A percentile compares a stretch with the other conserved stretches of the same genome.
These are phyloP conservation scores for Jordanella pulchra DNA, from an alignment of 2,797 vertebrate genomes.

Conservation along the genomic window DNA sequence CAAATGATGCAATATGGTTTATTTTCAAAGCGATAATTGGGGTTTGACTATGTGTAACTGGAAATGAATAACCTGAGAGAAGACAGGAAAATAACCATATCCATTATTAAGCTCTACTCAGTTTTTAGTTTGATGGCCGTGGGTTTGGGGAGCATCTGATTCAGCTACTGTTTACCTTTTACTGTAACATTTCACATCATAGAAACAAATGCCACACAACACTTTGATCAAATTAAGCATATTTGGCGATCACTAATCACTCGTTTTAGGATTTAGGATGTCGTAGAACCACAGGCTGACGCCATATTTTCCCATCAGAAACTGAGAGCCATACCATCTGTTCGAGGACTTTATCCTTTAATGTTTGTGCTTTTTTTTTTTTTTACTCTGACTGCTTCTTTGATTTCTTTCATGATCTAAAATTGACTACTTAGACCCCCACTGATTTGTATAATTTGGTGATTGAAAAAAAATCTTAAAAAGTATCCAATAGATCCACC, in stretches of 20 bases:
- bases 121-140: background rate
- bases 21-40: background rate
- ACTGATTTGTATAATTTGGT: background rate
- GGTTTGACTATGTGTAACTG: background rate
- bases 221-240: background rate
- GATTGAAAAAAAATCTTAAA: background rate
- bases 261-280: background rate
- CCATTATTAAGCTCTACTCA: background rate
- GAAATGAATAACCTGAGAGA: background rate
- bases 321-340: constrained; percentile 4
- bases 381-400: background rate
- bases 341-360: background rate
- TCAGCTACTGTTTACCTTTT: background rate
- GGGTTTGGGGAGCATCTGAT: background rate
- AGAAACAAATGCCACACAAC: background rate
- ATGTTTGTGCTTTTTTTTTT: background rate
- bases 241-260: too few species aligned
- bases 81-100: background rate
- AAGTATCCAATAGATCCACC: too few species aligned
- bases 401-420: background rate
- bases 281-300: constrained; percentile 7
- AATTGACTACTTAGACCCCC: background rate
- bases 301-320: constrained; percentile 2
- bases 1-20: background rate
- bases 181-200: background rate